Percentiles rank a stretch among this genome's conserved stretches.
Conservation (phyloP, 2,797 vertebrate genomes). For the Crossoptilon crossoptilon region DNA sequence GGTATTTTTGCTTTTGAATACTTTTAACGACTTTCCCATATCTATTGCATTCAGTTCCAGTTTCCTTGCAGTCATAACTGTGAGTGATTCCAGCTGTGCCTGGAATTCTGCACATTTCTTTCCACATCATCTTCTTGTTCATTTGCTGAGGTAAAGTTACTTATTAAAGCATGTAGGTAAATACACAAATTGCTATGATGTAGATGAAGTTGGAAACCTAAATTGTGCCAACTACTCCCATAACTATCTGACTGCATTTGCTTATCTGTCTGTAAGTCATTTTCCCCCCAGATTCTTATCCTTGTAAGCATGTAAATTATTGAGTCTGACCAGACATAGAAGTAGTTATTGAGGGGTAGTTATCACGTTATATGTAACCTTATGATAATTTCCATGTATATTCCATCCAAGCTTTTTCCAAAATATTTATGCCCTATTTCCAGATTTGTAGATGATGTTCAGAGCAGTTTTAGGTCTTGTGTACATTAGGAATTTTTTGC, state of each 20-base stretch:
- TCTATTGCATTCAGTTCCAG: neutral
- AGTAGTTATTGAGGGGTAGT: neutral
- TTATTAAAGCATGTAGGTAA: neutral
- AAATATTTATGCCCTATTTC: neutral
- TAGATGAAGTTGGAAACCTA: neutral
- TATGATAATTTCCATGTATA: neutral
- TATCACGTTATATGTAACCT: neutral
- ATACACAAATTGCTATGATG: neutral
- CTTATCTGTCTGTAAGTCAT: neutral
- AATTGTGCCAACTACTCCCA: neutral
- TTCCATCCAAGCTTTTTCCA: neutral
- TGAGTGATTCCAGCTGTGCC: constrained; percentile 55
- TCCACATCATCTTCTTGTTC: neutral
- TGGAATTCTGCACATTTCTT: constrained; percentile 39
- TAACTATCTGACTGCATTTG: neutral
- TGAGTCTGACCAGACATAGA: neutral
- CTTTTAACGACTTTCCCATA: constrained; percentile 23
- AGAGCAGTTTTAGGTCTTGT: neutral
- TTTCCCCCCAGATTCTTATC: neutral
- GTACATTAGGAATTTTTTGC: neutral
- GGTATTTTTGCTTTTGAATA: constrained; percentile 25
- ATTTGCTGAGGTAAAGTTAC: neutral
- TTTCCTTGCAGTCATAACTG: constrained; percentile 11
- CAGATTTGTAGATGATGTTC: neutral
- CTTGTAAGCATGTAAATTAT: neutral